Base-by-base conservation (phyloP, 2,888 invertebrate species). In the Sycophila texana region DNA sequence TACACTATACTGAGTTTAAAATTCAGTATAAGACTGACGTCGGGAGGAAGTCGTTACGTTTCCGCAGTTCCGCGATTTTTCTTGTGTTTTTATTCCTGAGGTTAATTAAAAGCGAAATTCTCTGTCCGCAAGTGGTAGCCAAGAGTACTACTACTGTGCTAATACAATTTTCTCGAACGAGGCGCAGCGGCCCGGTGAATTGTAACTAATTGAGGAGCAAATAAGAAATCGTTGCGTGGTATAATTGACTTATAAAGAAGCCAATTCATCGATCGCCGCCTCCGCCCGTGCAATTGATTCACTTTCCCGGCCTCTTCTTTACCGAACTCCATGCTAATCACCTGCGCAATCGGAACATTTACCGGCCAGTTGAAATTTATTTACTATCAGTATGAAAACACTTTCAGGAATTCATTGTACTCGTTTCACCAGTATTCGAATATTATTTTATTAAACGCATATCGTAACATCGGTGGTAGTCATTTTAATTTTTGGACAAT, bases 91-190 rank as follows among this genome's bases (percentile, higher is more conserved):
- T 68, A 68, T 75, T 68, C 68, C 10, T 18, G 30, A 51, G 60
- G 47, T 20, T 53, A 75, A 75, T 75, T 75, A 75, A 60, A 53
- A 75, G 20, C 22, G 39, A 75, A 65, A 53, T 55, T 58, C 5
- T 49, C 49, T 57, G 18, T 72, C 22, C 49, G 13, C 26, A 67
- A 39, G 3, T 12, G 10, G 39, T 4, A 4, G 0, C 61, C 60
- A 57, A 60, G 30, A n/a, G n/a, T n/a, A n/a, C n/a, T 39, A 53
- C 4, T 39, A 60, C 4, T 20, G 20, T 26, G 58, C 47, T 74
- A 67, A 74, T 60, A 30, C 14, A 26, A 75, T 75, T 75, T 68
- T 74, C 47, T 16, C 47, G n/a, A 74, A 49, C 2, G 60, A 51
- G 39, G 5, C 30, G 22, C 60, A n/a, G 47, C 55, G n/a, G 16